Evolutionary conservation across 2,113 vertebrate species (phyloP).

Genomic region (Notechis scutatus): DNA sequence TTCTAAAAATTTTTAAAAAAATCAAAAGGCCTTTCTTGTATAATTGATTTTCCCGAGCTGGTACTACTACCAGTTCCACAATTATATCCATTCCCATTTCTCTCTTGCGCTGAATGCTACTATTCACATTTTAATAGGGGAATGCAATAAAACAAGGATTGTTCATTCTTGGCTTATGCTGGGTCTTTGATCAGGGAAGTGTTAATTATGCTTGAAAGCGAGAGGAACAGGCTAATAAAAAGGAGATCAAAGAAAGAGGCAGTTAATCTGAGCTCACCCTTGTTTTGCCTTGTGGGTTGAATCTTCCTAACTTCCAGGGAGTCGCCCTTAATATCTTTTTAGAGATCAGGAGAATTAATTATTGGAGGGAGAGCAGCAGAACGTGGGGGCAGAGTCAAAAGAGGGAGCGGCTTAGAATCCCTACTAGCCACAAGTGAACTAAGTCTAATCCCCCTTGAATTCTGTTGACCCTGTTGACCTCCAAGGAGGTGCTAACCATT

Average conservation of each 20-base stretch:
- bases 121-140: conserved; percentile 19
- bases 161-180: conserved; percentile 11
- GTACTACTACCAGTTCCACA: background rate
- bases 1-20: background rate
- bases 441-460: background rate
- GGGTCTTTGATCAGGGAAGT: conserved; percentile 50
- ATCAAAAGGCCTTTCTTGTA: background rate
- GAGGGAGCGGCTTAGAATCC: background rate
- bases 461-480: background rate
- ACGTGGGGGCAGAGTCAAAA: background rate
- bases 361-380: background rate
- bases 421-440: no score
- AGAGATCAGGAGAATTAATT: background rate
- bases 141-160: background rate
- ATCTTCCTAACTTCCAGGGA: conserved; percentile 6
- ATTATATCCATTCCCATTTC: background rate
- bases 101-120: background rate
- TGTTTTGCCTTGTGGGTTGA: background rate
- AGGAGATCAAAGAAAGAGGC: conserved; percentile 46
- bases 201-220: conserved; percentile 59
- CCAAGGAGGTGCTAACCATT: background rate
- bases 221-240: conserved; percentile 55
- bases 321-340: background rate
- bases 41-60: background rate
- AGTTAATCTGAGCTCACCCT: conserved; percentile 22